Conservation (phyloP, 2,797 vertebrate species). For the Prunella strophiata region DNA sequence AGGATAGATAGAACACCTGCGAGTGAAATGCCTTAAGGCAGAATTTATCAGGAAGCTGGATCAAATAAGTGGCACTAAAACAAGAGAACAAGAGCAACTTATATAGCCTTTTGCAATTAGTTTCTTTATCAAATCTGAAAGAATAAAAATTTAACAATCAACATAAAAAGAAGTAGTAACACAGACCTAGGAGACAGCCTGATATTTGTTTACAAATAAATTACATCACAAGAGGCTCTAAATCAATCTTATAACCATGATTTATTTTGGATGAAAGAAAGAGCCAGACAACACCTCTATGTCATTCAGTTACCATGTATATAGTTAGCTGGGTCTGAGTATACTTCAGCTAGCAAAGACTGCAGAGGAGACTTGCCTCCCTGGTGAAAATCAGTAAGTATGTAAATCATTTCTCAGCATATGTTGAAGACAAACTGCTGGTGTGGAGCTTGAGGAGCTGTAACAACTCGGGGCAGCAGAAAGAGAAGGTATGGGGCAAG, state of each 20-base stretch:
- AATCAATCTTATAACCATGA: background rate
- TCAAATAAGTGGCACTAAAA: background rate
- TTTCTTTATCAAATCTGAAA: background rate
- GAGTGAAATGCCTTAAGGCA: background rate
- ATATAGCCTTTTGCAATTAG: background rate
- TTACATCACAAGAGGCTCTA: background rate
- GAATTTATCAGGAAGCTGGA: background rate
- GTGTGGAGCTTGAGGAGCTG: background rate
- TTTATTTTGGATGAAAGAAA: background rate
- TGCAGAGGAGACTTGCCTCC: background rate
- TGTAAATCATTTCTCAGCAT: background rate
- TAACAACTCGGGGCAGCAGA: background rate
- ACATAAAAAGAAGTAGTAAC: background rate
- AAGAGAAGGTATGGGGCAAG: background rate
- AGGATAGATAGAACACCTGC: background rate
- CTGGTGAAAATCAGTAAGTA: background rate
- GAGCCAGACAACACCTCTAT: background rate
- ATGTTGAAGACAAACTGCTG: background rate
- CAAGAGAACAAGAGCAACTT: background rate
- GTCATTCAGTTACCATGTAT: background rate
- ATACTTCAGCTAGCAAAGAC: background rate
- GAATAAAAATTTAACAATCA: background rate
- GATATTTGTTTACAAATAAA: background rate
- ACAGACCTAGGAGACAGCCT: background rate
- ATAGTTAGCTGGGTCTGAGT: background rate